Percentiles rank a stretch among this genome's conserved stretches.
Conservation (phyloP, 2,797 vertebrate genomes). For the Erethizon dorsatum region DNA sequence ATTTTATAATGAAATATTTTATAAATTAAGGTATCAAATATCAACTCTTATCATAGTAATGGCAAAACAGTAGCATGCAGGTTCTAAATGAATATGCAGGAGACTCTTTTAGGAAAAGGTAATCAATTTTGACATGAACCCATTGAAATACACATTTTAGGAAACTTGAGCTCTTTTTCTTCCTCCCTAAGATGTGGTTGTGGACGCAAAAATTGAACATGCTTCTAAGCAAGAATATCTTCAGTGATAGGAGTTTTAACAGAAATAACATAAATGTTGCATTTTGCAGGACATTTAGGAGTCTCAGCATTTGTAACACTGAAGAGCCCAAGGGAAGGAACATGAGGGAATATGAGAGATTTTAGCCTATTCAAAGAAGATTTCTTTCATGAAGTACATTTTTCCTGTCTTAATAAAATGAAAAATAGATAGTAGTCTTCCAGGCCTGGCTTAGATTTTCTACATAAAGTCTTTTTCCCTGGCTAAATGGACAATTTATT, state of each 20-base stretch:
- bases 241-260: background rate
- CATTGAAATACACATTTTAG: background rate
- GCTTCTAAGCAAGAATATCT: background rate
- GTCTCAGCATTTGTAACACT: background rate
- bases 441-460: background rate
- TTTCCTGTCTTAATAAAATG: background rate
- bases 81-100: background rate
- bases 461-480: background rate
- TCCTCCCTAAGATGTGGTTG: background rate
- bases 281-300: background rate
- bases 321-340: background rate
- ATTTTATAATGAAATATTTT: constrained; percentile 48
- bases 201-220: background rate
- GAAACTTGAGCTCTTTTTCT: background rate
- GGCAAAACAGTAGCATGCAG: background rate
- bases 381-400: constrained; percentile 2
- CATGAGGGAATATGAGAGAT: background rate
- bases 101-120: background rate
- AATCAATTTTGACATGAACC: background rate
- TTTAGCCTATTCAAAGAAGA: background rate
- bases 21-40: background rate
- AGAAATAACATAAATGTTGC: constrained; percentile 15
- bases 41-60: background rate
- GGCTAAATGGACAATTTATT: background rate
- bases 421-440: constrained; percentile 20